Conservation (phyloP, 2,888 invertebrate species). For the Tetranychus piercei region DNA sequence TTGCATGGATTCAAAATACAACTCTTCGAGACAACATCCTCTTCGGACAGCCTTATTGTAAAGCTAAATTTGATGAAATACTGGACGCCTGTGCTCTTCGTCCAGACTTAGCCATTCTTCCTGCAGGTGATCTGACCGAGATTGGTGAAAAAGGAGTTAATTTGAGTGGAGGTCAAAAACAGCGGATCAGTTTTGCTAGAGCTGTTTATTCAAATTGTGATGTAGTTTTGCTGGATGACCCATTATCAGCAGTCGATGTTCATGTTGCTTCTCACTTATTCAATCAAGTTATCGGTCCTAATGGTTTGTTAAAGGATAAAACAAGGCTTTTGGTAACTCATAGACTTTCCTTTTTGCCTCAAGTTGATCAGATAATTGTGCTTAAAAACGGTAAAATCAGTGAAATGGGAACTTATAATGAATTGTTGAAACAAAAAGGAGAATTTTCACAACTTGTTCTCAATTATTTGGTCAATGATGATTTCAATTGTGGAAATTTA, state of each 20-base stretch:
- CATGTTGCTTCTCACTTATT: constrained; percentile 97
- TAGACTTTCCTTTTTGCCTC: constrained; percentile 71
- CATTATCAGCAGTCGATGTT: constrained; percentile 53
- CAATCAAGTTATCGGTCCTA: constrained; percentile 64
- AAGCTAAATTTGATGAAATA: constrained; percentile 30
- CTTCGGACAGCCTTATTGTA: constrained; percentile 32
- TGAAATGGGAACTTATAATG: constrained; percentile 72
- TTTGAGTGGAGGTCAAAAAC: constrained; percentile 23
- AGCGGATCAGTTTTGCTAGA: constrained; percentile 37
- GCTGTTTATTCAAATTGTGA: constrained; percentile 57
- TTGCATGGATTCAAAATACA: constrained; percentile 16
- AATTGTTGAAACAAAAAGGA: constrained; percentile 57
- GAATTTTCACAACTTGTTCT: constrained; percentile 41
- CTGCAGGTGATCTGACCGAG: constrained; percentile 35
- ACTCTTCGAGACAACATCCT: constrained; percentile 35
- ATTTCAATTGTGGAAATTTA: constrained; percentile 35
- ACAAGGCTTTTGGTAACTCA: constrained; percentile 87
- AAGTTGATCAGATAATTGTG: constrained; percentile 47
- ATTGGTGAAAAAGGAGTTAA: constrained; percentile 39
- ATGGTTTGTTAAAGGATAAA: constrained; percentile 38
- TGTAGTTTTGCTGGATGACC: constrained; percentile 39
- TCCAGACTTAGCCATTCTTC: constrained; percentile 36
- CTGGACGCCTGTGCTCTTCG: constrained; percentile 36
- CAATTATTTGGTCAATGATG: constrained; percentile 33
- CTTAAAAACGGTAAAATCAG: constrained; percentile 66